Conservation (phyloP, 2,797 vertebrate species). For the Paratrypauchen microcephalus region DNA sequence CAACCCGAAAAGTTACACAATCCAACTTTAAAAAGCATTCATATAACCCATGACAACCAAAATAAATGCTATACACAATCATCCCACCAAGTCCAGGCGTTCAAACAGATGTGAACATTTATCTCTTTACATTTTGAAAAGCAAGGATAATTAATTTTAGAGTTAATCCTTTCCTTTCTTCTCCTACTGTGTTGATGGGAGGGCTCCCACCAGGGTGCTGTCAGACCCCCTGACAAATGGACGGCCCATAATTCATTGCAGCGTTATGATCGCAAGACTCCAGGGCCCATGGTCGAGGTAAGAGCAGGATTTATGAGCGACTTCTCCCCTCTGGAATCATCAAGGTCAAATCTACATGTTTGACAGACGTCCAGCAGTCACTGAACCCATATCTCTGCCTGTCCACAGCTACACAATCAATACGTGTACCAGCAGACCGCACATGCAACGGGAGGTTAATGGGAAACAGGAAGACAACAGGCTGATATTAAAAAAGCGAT, state of each 20-base stretch:
- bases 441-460: neutral
- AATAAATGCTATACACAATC: neutral
- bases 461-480: neutral
- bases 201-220: constrained; percentile 8
- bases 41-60: neutral
- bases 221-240: constrained; percentile 7
- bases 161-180: neutral
- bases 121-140: neutral
- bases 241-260: constrained; percentile 28
- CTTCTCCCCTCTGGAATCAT: constrained; percentile 26
- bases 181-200: neutral
- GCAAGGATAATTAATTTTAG: neutral
- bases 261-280: constrained; percentile 37
- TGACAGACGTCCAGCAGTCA: constrained; percentile 42
- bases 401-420: constrained; percentile 4
- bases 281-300: constrained; percentile 16
- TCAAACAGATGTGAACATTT: neutral
- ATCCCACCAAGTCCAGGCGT: neutral
- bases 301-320: constrained; percentile 37
- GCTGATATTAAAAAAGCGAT: neutral
- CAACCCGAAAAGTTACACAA: too few species aligned
- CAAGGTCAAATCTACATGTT: constrained; percentile 62
- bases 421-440: neutral
- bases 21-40: too few species aligned
- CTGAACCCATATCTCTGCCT: neutral